Base-by-base conservation (phyloP, 2,888 invertebrate genomes). In the Nipponacmea schrenckii region DNA sequence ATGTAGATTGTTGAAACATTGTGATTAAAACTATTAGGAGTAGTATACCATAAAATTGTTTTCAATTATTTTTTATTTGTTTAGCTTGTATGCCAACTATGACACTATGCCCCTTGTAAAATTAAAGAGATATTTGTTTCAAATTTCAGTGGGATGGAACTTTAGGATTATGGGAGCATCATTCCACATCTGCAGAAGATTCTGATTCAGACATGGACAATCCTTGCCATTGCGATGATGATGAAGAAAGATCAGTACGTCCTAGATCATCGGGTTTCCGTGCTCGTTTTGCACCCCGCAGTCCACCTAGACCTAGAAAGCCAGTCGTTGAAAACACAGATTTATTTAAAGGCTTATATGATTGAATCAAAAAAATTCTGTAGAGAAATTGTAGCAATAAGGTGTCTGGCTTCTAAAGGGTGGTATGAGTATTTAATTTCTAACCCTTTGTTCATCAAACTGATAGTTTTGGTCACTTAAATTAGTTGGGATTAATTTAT, bases 61-160 rank as follows among this genome's bases (percentile, higher is more conserved):
- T 31, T 31, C 31, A 31, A 5, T 31, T 31, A 31, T 2, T 3
- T 31, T 3, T 31, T 2, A 2, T 3, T 31, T 2, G 31, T 3
- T 31, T 31, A 31, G 2, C 31, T 31, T 31, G 31, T 31, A 50
- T 50, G 50, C 50, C 15, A 50, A 20, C 20, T n/a, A n/a, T 50
- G 50, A 50, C n/a, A 50, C 15, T 50, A 31, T 31, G 31, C 31
- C 31, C 48, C 5, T 3, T 48, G 15, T 15, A 56, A 14, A 20
- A 4, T 20, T 24, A 0, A n/a, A 56, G 12, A 56, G 10, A 2
- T n/a, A 56, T 20, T 64, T 48, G 65, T 68, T 66, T 67, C 14
- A 69, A 72, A 67, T 77, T 80, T 31, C 78, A 90, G 89, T 90
- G 90, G 89, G 90, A 90, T 79, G 86, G 88, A 26, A 84, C 84